Conservation (phyloP, 2,113 vertebrate genomes). For the Brevimyrus niger region DNA sequence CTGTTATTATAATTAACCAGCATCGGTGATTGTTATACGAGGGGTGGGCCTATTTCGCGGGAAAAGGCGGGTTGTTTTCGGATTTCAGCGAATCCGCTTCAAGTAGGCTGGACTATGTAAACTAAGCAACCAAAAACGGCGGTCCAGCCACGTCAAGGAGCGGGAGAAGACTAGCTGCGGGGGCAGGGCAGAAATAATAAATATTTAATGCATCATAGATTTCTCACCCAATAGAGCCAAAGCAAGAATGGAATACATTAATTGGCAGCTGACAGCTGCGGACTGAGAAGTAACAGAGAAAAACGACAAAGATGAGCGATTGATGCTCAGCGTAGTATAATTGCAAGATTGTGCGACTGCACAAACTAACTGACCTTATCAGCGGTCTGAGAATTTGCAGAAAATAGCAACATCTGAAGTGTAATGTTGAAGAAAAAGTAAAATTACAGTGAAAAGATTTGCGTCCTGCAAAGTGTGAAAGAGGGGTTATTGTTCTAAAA, state of each 20-base stretch:
- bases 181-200: slow-evolving; percentile 26
- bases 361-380: not conserved
- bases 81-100: not conserved
- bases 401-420: not conserved
- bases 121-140: not conserved
- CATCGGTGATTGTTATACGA: not conserved
- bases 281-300: slow-evolving; percentile 38
- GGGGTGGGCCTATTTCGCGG: not conserved
- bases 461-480: not conserved
- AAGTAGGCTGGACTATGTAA: not conserved
- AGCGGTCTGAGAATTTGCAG: slow-evolving; percentile 9
- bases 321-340: not conserved
- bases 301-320: slow-evolving; percentile 15
- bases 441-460: not conserved
- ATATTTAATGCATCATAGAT: slow-evolving; percentile 21
- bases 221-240: slow-evolving; percentile 21
- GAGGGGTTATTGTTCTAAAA: not conserved
- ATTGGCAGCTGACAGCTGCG: slow-evolving; percentile 58
- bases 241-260: slow-evolving; percentile 41
- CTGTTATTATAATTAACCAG: not conserved
- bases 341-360: slow-evolving; percentile 13
- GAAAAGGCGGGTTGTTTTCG: not conserved
- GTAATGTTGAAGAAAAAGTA: not conserved
- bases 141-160: slow-evolving; percentile 35
- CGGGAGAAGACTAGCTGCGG: slow-evolving; percentile 27